Percentiles rank a stretch among this genome's conserved stretches.
Conservation (phyloP, 2,797 vertebrate species). For the Halcyon badia region DNA sequence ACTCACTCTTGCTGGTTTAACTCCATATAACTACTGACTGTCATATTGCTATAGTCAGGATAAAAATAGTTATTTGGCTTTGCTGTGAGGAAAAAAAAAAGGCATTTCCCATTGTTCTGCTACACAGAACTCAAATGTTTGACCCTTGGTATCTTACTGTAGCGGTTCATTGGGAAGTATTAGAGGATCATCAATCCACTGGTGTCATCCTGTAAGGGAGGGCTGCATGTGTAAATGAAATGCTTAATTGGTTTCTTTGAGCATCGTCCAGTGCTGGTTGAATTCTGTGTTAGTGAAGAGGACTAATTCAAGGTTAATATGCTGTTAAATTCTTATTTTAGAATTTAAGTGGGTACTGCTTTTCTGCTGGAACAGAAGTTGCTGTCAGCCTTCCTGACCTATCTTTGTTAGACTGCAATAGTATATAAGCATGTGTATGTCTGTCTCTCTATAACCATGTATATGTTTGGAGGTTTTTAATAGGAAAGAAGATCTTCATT, state of each 20-base stretch:
- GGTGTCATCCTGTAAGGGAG: neutral
- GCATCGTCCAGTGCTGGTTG: neutral
- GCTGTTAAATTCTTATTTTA: neutral
- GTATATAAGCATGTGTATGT: neutral
- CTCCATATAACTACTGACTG: neutral
- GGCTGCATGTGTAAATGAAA: neutral
- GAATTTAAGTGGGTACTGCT: neutral
- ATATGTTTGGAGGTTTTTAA: neutral
- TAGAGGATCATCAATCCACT: neutral
- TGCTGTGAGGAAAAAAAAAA: neutral
- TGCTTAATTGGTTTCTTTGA: neutral
- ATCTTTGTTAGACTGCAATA: neutral
- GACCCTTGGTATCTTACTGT: neutral
- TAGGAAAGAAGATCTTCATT: neutral
- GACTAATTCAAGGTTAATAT: neutral
- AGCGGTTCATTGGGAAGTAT: neutral
- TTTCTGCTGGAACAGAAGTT: neutral
- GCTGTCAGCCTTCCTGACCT: neutral
- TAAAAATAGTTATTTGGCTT: neutral
- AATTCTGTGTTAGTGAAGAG: neutral
- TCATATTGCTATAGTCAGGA: neutral
- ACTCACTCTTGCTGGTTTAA: neutral
- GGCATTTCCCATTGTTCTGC: neutral
- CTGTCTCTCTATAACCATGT: neutral
- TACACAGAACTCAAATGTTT: neutral